These are phyloP conservation scores for Synergus gifuensis DNA, from an alignment of 2,888 invertebrate species.

Conservation along the genomic window DNA sequence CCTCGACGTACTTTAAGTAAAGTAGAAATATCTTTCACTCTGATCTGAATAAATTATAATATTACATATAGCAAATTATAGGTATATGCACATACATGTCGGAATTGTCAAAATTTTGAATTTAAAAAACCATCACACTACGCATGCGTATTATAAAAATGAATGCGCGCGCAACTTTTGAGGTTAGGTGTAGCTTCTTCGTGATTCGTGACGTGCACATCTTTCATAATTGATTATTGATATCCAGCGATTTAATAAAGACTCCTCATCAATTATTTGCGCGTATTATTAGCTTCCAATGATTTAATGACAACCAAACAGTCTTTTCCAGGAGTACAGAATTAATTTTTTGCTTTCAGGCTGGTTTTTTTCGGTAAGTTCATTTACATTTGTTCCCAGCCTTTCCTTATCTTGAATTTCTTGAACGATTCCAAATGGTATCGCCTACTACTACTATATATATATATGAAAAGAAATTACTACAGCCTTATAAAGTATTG, in stretches of 20 bases:
- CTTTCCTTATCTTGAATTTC: constrained; percentile 4
- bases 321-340: not conserved
- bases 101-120: not conserved
- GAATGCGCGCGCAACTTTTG: constrained; percentile 65
- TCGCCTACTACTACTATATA: not conserved
- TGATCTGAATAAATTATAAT: too few relatives aligned
- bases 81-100: too few relatives aligned
- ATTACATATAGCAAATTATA: too few relatives aligned
- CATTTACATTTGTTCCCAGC: not conserved
- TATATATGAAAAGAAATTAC: not conserved
- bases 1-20: too few relatives aligned
- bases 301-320: constrained; percentile 18
- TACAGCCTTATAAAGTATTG: not conserved
- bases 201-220: constrained; percentile 61
- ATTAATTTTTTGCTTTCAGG: constrained; percentile 17
- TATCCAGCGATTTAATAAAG: constrained; percentile 6
- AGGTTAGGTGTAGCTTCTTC: constrained; percentile 61
- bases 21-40: too few relatives aligned
- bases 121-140: not conserved
- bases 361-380: constrained; percentile 33
- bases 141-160: not conserved
- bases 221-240: constrained; percentile 58
- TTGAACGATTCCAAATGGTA: not conserved
- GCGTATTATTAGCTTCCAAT: constrained; percentile 3
- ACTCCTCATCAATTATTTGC: constrained; percentile 25